phyloP scores from a whole-genome alignment of 2,888 invertebrate genomes.

The Lottia gigantea region DNA sequence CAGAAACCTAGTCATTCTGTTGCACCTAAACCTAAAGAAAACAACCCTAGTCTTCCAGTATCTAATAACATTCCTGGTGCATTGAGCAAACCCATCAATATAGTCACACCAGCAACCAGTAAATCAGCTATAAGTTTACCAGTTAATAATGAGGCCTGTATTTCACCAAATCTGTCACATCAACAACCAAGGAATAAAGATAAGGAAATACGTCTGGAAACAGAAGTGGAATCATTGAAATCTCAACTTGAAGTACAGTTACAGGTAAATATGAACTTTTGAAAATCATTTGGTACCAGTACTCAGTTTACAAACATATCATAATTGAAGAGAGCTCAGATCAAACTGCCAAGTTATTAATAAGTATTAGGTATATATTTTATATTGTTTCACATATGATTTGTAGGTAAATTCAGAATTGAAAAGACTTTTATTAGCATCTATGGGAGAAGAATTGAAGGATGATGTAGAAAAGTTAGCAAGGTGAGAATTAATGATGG shows the following conservation, averaged over 20 bases:
- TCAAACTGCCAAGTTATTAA: too few species aligned
- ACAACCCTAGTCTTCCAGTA: background rate
- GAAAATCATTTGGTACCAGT: too few species aligned
- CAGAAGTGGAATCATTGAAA: slow-evolving; percentile 47
- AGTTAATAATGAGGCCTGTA: slow-evolving; percentile 7
- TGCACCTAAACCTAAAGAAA: background rate
- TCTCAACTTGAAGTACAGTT: slow-evolving; percentile 45
- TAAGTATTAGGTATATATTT: too few species aligned
- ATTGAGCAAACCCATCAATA: background rate
- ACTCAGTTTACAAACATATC: too few species aligned
- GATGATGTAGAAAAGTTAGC: slow-evolving; percentile 88
- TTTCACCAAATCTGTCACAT: background rate
- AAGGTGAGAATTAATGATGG: slow-evolving; percentile 69
- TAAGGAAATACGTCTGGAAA: slow-evolving; percentile 36
- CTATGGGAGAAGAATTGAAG: slow-evolving; percentile 93
- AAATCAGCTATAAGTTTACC: background rate
- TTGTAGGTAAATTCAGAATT: slow-evolving; percentile 87
- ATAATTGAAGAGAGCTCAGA: too few species aligned
- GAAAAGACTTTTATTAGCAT: slow-evolving; percentile 91
- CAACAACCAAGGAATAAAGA: slow-evolving; percentile 25
- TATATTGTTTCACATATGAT: too few species aligned
- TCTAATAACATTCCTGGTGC: background rate
- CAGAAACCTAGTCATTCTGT: background rate
- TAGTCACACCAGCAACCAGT: background rate
- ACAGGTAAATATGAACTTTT: slow-evolving; percentile 33